Conservation (phyloP, 1,140 invertebrate genomes). For the Temnothorax nylanderi region DNA sequence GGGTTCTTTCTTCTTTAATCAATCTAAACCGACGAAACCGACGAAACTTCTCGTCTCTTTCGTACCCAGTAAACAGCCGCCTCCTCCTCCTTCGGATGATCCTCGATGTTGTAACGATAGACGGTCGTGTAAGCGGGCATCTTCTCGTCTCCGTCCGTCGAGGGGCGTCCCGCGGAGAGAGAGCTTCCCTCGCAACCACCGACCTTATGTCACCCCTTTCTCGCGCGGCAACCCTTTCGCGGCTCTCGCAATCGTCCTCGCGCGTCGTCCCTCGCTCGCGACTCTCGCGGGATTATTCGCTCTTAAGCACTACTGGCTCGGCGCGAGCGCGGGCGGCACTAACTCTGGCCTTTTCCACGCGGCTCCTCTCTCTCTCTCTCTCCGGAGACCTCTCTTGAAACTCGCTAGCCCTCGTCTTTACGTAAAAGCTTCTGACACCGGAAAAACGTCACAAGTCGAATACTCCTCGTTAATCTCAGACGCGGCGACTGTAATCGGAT, state of each 20-base stretch:
- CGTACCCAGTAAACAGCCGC: conserved; percentile 83
- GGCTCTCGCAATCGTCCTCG: conserved; percentile 27
- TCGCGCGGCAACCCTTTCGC: conserved; percentile 27
- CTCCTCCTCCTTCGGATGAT: conserved; percentile 81
- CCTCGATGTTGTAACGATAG: conserved; percentile 79
- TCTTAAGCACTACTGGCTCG: conserved; percentile 80
- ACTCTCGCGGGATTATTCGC: conserved; percentile 64
- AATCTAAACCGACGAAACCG: neutral
- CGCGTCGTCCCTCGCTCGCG: conserved; percentile 45
- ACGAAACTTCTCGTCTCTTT: conserved; percentile 34
- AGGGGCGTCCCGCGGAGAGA: conserved; percentile 14
- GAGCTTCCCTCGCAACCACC: conserved; percentile 8
- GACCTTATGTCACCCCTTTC: conserved; percentile 41
- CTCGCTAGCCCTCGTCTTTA: neutral
- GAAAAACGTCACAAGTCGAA: conserved; percentile 3
- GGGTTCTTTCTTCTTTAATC: neutral
- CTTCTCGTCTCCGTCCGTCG: conserved; percentile 54
- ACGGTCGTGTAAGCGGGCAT: conserved; percentile 82
- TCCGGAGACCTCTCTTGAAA: neutral
- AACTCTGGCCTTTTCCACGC: conserved; percentile 81
- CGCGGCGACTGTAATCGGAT: neutral
- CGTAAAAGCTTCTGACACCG: conserved; percentile 5
- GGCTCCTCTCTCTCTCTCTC: conserved; percentile 50
- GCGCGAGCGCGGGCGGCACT: conserved; percentile 84
- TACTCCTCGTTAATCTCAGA: neutral